Base-by-base conservation (phyloP, 2,888 invertebrate genomes). In the Diloba caeruleocephala region DNA sequence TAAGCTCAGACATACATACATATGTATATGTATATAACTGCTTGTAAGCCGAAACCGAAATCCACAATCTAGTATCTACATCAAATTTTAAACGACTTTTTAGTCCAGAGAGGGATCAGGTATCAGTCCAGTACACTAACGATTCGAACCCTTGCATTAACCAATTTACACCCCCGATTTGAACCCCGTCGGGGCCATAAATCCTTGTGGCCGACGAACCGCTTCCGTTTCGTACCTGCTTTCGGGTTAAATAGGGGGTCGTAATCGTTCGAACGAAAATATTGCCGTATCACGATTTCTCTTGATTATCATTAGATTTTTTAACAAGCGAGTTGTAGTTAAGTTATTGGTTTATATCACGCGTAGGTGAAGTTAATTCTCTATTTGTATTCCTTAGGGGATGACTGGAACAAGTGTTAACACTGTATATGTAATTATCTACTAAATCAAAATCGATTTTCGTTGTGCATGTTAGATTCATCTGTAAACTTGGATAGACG, bases 211-310 rank as follows among this genome's bases (percentile, higher is more conserved):
- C 90, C 85, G 87, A 87, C 91, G 84, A 87, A 85, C 82, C 82
- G 83, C 85, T 90, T 92, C 92, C 92, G 88, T 77, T 76, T 62
- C 65, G 72, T 78, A 79, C 82, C 84, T 82, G 85, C 84, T 85
- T 89, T 68, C 4, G 52, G 52, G 52, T 42, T 53, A 84, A 81
- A 82, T 84, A 88, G 80, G 83, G 80, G 79, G 64, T 71, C 70
- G 72, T 70, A 58, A 69, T 50, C 46, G 54, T 23, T 51, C 61
- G 70, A 73, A 71, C 46, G 51, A 78, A 83, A 79, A 81, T 85
- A 82, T 79, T 70, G 77, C 71, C 69, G 68, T 72, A 73, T 78
- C 78, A 81, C 81, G 78, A 85, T 77, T 78, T 62, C 54, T 49
- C 55, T 55, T 70, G 52, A 64, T 67, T 59, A 71, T 62, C 61